A percentile compares a stretch with the other conserved stretches of the same genome.
phyloP scores from a whole-genome alignment of 2,113 vertebrate genomes.

The Mirounga angustirostris region DNA sequence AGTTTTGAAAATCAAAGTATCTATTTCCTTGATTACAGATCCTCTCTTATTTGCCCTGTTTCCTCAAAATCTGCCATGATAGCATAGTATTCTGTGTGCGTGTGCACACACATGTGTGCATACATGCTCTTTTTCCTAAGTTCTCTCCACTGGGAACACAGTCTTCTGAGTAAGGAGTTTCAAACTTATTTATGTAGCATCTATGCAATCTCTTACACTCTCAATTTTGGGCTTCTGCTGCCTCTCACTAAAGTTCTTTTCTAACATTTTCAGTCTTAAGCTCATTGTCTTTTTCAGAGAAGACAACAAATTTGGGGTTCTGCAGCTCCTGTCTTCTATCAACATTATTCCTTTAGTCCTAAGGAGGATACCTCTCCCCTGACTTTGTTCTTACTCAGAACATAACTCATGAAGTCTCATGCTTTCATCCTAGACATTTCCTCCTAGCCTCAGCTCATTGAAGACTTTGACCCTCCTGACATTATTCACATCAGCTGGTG shows the following conservation, averaged over 20 bases:
- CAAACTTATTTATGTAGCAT: not conserved
- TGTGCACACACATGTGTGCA: not conserved
- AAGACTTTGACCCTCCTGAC: not conserved
- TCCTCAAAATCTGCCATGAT: not conserved
- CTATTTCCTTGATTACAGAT: conserved; percentile 28
- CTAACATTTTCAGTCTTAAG: conserved; percentile 17
- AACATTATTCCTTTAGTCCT: not conserved
- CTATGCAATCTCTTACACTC: not conserved
- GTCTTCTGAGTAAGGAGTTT: not conserved
- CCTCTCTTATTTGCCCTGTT: not conserved
- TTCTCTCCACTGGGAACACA: not conserved
- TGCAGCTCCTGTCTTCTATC: not conserved
- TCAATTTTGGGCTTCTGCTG: not conserved
- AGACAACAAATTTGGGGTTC: conserved; percentile 1
- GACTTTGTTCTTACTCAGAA: conserved; percentile 13
- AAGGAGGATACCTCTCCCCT: not conserved
- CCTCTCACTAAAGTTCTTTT: conserved; percentile 14
- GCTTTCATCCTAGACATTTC: not conserved
- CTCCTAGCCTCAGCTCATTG: not conserved
- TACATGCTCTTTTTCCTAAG: not conserved
- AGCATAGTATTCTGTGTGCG: not conserved
- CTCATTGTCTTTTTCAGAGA: conserved; percentile 6
- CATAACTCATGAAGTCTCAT: not conserved
- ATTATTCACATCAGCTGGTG: not conserved
- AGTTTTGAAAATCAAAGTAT: conserved; percentile 40